Base-by-base conservation (phyloP, 2,113 vertebrate species). In the Pteruthius melanotis region DNA sequence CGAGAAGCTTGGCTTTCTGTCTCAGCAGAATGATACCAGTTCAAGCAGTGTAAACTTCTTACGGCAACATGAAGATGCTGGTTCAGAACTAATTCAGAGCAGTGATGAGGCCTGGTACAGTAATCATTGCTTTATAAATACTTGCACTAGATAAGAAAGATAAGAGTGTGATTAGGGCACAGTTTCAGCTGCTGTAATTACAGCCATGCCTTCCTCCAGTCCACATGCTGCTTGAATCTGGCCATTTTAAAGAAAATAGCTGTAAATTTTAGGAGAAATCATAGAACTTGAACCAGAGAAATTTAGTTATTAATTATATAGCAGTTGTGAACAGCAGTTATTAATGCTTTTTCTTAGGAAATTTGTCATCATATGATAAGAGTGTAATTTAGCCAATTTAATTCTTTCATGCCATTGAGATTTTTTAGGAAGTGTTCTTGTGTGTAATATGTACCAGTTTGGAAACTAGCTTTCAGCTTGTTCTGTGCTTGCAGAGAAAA, bases 61-160 rank as follows among this genome's bases (percentile, higher is more conserved):
- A 33, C 2, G 9, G 52, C 72, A 57, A 2, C 8, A 2, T 1
- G 1, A 68, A 92, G 83, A 56, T 86, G 83, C 76, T 75, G 93
- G 72, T 94, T 94, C 93, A 89, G 90, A 87, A 31, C 52, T 37
- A 44, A 74, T 60, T 86, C 27, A 4, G 53, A 63, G 66, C 31
- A 39, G 83, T 28, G 77, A 93, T 75, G 45, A 53, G 76, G 95
- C 94, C 90, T 65, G 57, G 56, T 57, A 53, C 47, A 53, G 92
- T 87, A 87, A 89, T 84, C 53, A 45, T 31, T 78, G 79, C 92
- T 94, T 88, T 92, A 93, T 94, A 96, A 96, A 90, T 76, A 82
- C 94, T 95, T 87, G 1, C 21, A 75, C 80, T 35, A 94, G 95
- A 89, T 94, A 93, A 96, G 93, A 40, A 74, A 95, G 96, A 95